Base-by-base conservation (phyloP, 2,113 vertebrate genomes). In the Ceyx margarethae region DNA sequence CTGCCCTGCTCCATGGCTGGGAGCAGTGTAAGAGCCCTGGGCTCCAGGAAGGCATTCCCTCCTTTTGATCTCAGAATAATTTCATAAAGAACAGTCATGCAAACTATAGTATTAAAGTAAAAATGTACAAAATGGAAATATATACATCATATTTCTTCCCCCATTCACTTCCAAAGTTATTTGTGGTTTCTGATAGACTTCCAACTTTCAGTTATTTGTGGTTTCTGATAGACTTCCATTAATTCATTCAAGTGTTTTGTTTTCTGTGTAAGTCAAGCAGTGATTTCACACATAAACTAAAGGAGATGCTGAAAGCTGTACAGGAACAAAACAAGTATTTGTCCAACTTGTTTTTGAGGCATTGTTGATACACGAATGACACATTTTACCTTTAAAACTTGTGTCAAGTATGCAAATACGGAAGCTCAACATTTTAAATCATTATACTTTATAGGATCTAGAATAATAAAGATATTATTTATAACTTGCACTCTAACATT, bases 371-470 rank as follows among this genome's bases (percentile, higher is more conserved):
- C 43, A 68, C 1, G 4, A 43, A 51, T 40, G 8, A 8, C 16
- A 31, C 1, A 20, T 65, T 71, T 75, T 72, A 65, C 26, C 11
- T 68, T 79, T 68, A 65, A 79, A 82, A 37, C 1, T 10, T 15
- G n/a, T 2, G 23, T n/a, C 0, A 0, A 22, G 3, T 65, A 43
- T 46, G 13, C 20, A 76, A n/a, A 56, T 51, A 46, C 1, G 10
- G 21, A 74, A 33, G 8, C 61, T 68, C 40, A 79, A 72, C 5
- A 81, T 87, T 54, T n/a, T 78, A 56, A 78, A 65, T 56, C 25
- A 40, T 81, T 54, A 15, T 54, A 15, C 11, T 31, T 81, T 29
- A 10, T 37, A 56, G 11, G 16, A 72, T 28, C 13, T 10, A n/a
- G 40, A 65, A 53, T 53, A 3, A 0, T 72, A 60, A 78, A 81